Evolutionary conservation across 1,140 invertebrate genomes (phyloP).

Genomic region (Belonocnema kinseyi): DNA sequence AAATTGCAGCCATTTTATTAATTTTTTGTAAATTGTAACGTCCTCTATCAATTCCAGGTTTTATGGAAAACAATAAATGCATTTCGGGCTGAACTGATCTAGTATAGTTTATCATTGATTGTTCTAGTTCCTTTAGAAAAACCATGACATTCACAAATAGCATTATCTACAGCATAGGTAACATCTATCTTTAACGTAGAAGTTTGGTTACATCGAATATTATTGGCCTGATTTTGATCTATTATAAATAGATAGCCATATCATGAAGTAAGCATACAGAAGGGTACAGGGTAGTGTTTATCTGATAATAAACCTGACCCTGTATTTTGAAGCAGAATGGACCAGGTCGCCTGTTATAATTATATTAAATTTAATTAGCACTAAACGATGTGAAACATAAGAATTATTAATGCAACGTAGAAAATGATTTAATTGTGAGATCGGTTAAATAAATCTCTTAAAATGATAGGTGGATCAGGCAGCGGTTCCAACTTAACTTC

Average conservation of each 20-base stretch:
- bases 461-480: slow-evolving; percentile 33
- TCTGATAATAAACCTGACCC: too few species aligned
- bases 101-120: too few species aligned
- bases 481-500: slow-evolving; percentile 36
- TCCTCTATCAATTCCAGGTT: slow-evolving; percentile 39
- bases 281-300: slow-evolving; percentile 37
- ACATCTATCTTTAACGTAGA: slow-evolving; percentile 38
- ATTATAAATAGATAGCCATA: slow-evolving; percentile 48
- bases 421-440: slow-evolving; percentile 36
- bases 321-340: too few species aligned
- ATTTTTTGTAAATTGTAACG: too few species aligned
- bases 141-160: too few species aligned
- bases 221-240: slow-evolving; percentile 39
- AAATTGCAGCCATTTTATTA: too few species aligned
- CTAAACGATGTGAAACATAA: slow-evolving; percentile 43
- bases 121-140: too few species aligned
- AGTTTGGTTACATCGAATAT: slow-evolving; percentile 38
- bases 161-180: slow-evolving; percentile 42
- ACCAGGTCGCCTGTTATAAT: too few species aligned
- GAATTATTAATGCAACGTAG: slow-evolving; percentile 39
- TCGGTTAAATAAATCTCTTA: slow-evolving; percentile 34
- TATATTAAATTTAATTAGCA: slow-evolving; percentile 38
- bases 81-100: slow-evolving; percentile 28
- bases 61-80: slow-evolving; percentile 41
- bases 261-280: slow-evolving; percentile 24